These are phyloP conservation scores for Cyphomyrus plagiostoma DNA, from an alignment of 2,113 vertebrate genomes.

Conservation along the genomic window DNA sequence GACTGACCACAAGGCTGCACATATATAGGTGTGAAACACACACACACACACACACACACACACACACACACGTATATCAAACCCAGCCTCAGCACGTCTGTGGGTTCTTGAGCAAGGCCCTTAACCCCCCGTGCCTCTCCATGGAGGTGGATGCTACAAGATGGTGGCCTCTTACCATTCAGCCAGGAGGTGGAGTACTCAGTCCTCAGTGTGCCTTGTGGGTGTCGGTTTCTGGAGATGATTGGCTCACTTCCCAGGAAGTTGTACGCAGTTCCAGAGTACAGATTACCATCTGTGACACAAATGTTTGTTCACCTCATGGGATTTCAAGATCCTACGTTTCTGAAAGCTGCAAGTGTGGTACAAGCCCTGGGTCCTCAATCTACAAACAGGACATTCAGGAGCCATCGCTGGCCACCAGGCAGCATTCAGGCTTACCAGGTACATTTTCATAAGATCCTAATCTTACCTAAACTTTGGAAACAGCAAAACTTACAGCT, in stretches of 20 bases:
- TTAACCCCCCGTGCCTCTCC: background rate
- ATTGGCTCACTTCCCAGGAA: conserved; percentile 71
- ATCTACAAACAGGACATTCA: background rate
- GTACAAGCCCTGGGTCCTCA: background rate
- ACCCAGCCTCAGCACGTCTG: too few relatives aligned
- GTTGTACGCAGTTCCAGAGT: conserved; percentile 71
- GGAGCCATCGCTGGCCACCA: background rate
- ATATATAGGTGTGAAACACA: too few relatives aligned
- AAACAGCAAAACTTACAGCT: background rate
- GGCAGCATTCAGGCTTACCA: background rate
- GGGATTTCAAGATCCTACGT: background rate
- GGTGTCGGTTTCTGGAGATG: conserved; percentile 50
- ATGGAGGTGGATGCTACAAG: too few relatives aligned
- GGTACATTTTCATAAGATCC: background rate
- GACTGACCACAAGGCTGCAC: too few relatives aligned
- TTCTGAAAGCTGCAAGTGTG: background rate
- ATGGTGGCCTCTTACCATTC: conserved; percentile 52
- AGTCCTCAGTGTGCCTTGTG: conserved; percentile 54
- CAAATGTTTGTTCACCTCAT: background rate
- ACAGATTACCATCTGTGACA: conserved; percentile 65
- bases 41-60: background rate
- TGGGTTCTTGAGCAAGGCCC: too few relatives aligned
- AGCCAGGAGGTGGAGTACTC: conserved; percentile 66
- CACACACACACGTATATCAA: background rate
- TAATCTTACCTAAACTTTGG: background rate